Base-by-base conservation (phyloP, 2,888 invertebrate genomes). In the Drosophila emarginata region DNA sequence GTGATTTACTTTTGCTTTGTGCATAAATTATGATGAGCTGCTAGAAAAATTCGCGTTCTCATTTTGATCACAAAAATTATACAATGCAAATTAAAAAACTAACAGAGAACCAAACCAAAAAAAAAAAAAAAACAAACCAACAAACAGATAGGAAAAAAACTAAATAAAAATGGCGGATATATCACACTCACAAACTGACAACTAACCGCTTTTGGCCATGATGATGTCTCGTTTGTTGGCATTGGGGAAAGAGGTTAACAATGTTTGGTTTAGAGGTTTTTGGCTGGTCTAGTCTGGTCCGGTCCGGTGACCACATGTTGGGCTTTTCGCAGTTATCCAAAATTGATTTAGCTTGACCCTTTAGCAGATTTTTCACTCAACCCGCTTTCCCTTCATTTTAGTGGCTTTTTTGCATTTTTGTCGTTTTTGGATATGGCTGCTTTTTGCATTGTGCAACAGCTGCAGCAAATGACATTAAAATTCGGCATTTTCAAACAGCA, bases 1-100 rank as follows among this genome's bases (percentile, higher is more conserved):
- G 72, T 87, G 85, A 84, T 81, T 84, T 83, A 83, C 78, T 88
- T 54, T 65, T 64, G 73, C 63, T 86, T 72, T 67, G 61, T 69
- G 79, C 73, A 88, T 88, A 88, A 83, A 88, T 83, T 83, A 88
- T 83, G 66, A 83, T 87, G 80, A 87, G 66, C 72, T 54, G 54
- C 36, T 57, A 23, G 57, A 75, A 71, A 70, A 66, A 57, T 61
- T 50, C 28, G 5, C 52, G 4, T 61, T 57, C 57, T 26, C 56
- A 68, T 60, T 72, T 54, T 64, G 76, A 69, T 80, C 66, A 68
- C 66, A 68, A 68, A 76, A 75, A 75, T 75, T 75, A 75, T 75
- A 62, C 72, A 66, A 76, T 58, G 71, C 71, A 73, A 78, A 72
- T 66, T 69, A 57, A 68, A 68, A 67, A 45, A 40, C 14, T 6